Percentiles rank a stretch among this genome's conserved stretches.
These are phyloP conservation scores for Gymnosoma rotundatum DNA, from an alignment of 2,888 invertebrate species.

Conservation along the genomic window DNA sequence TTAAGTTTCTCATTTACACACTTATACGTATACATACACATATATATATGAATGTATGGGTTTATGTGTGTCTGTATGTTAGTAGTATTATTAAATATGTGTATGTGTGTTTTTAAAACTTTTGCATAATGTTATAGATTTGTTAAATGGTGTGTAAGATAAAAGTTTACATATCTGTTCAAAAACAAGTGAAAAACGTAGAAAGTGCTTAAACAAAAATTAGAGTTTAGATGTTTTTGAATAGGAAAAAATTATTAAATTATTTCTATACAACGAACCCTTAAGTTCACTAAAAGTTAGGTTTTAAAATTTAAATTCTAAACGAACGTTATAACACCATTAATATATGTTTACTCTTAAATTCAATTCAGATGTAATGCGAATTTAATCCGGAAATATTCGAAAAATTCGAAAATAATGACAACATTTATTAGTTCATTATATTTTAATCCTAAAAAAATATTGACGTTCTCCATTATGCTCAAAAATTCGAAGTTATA, in stretches of 20 bases:
- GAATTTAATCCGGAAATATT: background rate
- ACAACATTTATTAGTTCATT: too few relatives aligned
- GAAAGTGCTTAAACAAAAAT: background rate
- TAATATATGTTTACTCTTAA: too few relatives aligned
- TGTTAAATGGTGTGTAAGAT: slow-evolving; percentile 63
- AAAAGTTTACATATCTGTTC: slow-evolving; percentile 35
- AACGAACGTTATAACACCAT: too few relatives aligned
- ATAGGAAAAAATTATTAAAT: too few relatives aligned
- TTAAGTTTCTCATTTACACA: slow-evolving; percentile 52
- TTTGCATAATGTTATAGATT: slow-evolving; percentile 62
- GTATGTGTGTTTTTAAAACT: slow-evolving; percentile 37
- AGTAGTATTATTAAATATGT: slow-evolving; percentile 22
- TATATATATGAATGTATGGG: background rate
- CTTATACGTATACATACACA: background rate
- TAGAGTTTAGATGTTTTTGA: too few relatives aligned
- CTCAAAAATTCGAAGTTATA: too few relatives aligned
- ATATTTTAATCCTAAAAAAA: too few relatives aligned
- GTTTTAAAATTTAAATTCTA: too few relatives aligned
- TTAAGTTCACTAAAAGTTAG: too few relatives aligned
- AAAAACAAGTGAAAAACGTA: background rate
- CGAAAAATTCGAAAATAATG: too few relatives aligned
- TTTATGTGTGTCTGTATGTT: background rate
- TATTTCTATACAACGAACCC: too few relatives aligned
- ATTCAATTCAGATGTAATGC: background rate
- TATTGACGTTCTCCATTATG: too few relatives aligned